Evolutionary conservation across 2,797 vertebrate species (phyloP).

Genomic region (Orestias chungarensis): DNA sequence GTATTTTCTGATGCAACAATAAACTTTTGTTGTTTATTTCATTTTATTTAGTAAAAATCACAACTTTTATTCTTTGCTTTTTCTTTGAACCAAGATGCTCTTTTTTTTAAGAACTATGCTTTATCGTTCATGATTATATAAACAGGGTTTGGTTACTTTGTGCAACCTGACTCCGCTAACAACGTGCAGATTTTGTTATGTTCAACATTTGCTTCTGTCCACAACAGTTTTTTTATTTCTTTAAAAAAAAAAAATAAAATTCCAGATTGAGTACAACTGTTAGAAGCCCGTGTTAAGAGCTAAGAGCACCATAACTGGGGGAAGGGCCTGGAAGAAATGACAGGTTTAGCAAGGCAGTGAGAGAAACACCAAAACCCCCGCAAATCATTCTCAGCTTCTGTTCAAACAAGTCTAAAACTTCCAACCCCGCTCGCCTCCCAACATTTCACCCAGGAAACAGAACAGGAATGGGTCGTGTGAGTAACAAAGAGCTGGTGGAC

Average conservation of each 20-base stretch:
- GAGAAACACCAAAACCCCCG: background rate
- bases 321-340: constrained; percentile 4
- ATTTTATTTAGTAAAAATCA: background rate
- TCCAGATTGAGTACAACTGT: background rate
- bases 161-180: background rate
- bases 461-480: constrained; percentile 11
- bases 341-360: constrained; percentile 4
- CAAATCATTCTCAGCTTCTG: constrained; percentile 4
- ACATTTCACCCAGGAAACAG: background rate
- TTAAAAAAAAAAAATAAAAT: background rate
- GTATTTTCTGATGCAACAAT: background rate
- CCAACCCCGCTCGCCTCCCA: background rate
- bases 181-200: background rate
- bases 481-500: background rate
- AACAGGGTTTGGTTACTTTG: background rate
- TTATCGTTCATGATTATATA: background rate
- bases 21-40: background rate
- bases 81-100: background rate
- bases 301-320: background rate
- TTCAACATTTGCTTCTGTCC: background rate
- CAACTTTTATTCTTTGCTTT: background rate
- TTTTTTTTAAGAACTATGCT: background rate
- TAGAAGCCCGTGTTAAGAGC: background rate
- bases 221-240: background rate
- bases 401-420: background rate